Conservation (phyloP, 2,113 vertebrate species). For the Beaufortia kweichowensis region DNA sequence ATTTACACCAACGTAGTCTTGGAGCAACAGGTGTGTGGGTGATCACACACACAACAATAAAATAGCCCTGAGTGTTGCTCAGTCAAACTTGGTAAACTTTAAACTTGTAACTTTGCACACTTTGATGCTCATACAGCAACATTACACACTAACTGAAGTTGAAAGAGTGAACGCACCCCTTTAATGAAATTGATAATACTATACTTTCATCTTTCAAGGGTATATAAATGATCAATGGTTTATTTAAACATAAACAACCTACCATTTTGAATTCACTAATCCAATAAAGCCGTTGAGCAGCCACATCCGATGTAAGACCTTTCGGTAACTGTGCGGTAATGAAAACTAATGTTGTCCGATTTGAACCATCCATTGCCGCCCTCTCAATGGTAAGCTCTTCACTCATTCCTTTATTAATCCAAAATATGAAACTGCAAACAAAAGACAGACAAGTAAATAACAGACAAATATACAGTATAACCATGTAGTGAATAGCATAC, state of each 20-base stretch:
- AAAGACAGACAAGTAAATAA: no score
- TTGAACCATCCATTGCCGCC: slow-evolving; percentile 86
- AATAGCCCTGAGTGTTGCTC: no score
- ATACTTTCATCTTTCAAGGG: no score
- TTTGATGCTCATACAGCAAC: no score
- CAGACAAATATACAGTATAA: neutral
- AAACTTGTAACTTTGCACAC: no score
- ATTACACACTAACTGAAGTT: no score
- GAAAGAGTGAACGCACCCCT: no score
- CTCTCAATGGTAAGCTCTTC: slow-evolving; percentile 75
- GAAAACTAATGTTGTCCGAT: slow-evolving; percentile 67
- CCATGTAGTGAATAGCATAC: no score
- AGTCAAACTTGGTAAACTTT: no score
- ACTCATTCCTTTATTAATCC: slow-evolving; percentile 77
- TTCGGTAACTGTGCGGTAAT: slow-evolving; percentile 78
- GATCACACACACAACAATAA: no score
- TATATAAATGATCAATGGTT: neutral
- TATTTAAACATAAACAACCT: neutral
- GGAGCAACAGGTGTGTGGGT: no score
- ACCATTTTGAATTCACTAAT: slow-evolving; percentile 86
- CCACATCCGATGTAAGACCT: slow-evolving; percentile 78
- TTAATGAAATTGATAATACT: no score
- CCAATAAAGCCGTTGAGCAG: slow-evolving; percentile 83
- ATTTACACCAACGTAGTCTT: neutral
- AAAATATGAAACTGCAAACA: slow-evolving; percentile 79